Evolutionary conservation across 2,797 vertebrate species (phyloP).

Genomic region (Cyclura pinguis): DNA sequence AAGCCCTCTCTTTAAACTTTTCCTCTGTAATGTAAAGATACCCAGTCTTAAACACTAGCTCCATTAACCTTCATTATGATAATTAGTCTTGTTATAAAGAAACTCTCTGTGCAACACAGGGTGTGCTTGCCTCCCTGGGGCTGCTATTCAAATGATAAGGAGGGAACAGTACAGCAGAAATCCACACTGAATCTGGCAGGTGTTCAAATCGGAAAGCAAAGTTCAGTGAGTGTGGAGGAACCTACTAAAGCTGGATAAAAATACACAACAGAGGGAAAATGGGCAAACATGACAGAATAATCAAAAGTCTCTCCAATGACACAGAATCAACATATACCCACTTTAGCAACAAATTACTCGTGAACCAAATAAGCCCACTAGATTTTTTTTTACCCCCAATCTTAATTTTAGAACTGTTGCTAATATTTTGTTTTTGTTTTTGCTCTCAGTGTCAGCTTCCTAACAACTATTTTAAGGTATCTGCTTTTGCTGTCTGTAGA

Average conservation of each 20-base stretch:
- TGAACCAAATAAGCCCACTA: slow-evolving; percentile 24
- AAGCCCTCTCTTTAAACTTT: slow-evolving; percentile 17
- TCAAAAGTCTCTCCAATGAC: slow-evolving; percentile 15
- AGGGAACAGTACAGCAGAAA: slow-evolving; percentile 38
- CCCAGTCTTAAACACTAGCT: slow-evolving; percentile 18
- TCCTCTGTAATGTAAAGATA: slow-evolving; percentile 30
- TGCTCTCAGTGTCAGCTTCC: slow-evolving; percentile 23
- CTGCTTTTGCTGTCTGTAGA: not conserved
- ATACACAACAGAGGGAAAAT: slow-evolving; percentile 42
- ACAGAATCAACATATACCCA: slow-evolving; percentile 43
- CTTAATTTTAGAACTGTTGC: slow-evolving; percentile 46
- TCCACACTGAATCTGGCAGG: slow-evolving; percentile 57
- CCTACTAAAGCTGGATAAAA: slow-evolving; percentile 44
- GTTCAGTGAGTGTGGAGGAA: slow-evolving; percentile 64
- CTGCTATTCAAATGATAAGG: slow-evolving; percentile 60
- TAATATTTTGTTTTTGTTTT: not conserved
- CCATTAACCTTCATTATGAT: slow-evolving; percentile 39
- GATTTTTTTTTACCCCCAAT: slow-evolving; percentile 24
- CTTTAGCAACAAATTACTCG: slow-evolving; percentile 48
- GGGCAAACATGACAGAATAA: slow-evolving; percentile 22
- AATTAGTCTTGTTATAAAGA: slow-evolving; percentile 43
- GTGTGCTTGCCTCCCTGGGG: slow-evolving; percentile 44
- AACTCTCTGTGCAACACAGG: slow-evolving; percentile 39
- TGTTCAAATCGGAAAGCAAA: slow-evolving; percentile 57
- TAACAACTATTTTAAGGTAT: slow-evolving; percentile 3